Conservation (phyloP, 2,888 invertebrate genomes). For the Heliconius ethilla region DNA sequence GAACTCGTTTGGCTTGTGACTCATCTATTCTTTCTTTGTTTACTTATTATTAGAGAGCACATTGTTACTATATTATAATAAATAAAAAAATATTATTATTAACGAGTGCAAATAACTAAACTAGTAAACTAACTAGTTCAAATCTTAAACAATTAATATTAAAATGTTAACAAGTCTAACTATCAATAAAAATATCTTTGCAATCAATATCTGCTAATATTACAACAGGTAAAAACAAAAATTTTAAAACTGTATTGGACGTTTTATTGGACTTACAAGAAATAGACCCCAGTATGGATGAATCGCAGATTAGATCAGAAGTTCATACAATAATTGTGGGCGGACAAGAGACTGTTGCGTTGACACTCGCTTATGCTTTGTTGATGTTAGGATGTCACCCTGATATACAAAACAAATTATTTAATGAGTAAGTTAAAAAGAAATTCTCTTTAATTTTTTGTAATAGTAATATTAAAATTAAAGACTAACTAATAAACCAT, state of each 20-base stretch:
- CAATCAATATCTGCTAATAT: not conserved
- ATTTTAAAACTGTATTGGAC: slow-evolving; percentile 15
- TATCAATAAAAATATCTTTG: not conserved
- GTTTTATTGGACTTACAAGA: slow-evolving; percentile 25
- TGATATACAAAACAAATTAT: not conserved
- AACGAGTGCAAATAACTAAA: too few relatives aligned
- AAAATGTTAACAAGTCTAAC: not conserved
- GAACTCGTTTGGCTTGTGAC: too few relatives aligned
- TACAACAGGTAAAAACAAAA: not conserved
- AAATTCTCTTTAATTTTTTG: not conserved
- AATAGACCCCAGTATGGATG: slow-evolving; percentile 26
- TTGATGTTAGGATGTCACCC: slow-evolving; percentile 15
- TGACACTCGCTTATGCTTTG: slow-evolving; percentile 15
- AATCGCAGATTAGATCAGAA: slow-evolving; percentile 24
- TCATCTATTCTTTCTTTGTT: too few relatives aligned
- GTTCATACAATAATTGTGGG: slow-evolving; percentile 28
- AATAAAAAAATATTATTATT: too few relatives aligned
- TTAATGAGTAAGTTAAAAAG: slow-evolving; percentile 20
- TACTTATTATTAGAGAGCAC: too few relatives aligned
- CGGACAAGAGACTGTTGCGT: slow-evolving; percentile 29
- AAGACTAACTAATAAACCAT: too few relatives aligned
- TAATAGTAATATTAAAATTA: too few relatives aligned
- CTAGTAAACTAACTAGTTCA: too few relatives aligned
- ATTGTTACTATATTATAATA: too few relatives aligned
- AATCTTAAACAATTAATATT: too few relatives aligned